Base-by-base conservation (phyloP, 2,113 vertebrate species). In the Corythornis vintsioides region DNA sequence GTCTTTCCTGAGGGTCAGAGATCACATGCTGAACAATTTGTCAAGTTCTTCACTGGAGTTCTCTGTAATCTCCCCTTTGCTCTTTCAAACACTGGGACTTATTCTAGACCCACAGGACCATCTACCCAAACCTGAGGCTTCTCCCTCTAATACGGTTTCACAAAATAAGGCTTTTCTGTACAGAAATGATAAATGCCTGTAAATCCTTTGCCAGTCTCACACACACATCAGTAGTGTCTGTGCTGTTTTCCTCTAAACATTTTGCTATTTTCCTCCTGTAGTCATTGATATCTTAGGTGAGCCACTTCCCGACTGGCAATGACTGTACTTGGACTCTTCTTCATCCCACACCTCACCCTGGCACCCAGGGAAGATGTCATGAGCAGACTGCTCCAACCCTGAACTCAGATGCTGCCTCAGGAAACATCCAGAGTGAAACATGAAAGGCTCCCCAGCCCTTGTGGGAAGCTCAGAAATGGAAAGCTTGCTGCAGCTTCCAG, bases 121-220 rank as follows among this genome's bases (percentile, higher is more conserved):
- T 38, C 38, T 53, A 19, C 7, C 21, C 1, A 1, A n/a, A 14
- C n/a, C 42, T 11, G 14, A 88, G 69, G 43, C 86, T 45, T 72
- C 48, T 88, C 16, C 9, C 22, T 73, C 31, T 89, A 93, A 94
- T 79, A 95, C 22, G 80, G 70, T 60, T 89, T 89, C 67, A 83
- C 47, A 80, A 93, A 90, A 63, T 55, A 87, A 90, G 33, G 20
- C 38, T 56, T 79, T 92, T 92, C 74, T 95, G 81, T 43, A 31
- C 33, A 50, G 52, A 76, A 90, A 63, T 40, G 10, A 87, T 80
- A 92, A 95, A 87, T 6, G 25, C 19, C 11, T 1, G 19, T 59
- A 89, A 95, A 91, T 86, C 67, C 71, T 89, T 64, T 63, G 47
- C 56, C 52, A 60, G 69, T 38, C 43, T 66, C 45, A 74, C 45